Evolutionary conservation across 2,113 vertebrate species (phyloP).

Genomic region (Channa argus): DNA sequence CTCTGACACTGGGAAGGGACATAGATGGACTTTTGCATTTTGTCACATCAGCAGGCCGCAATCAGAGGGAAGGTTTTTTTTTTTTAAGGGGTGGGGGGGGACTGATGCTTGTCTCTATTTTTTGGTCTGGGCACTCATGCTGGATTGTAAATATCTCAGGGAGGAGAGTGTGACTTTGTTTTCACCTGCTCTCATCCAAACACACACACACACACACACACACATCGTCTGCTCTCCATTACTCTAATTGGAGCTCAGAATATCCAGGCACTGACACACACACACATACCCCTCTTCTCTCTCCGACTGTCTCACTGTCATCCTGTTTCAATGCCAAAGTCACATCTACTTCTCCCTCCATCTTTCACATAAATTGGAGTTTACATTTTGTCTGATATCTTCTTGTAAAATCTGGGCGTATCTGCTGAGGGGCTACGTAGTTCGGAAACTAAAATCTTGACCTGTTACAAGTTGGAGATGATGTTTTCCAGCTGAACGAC

Average conservation of each 20-base stretch:
- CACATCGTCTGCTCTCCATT: constrained; percentile 56
- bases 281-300: constrained; percentile 3
- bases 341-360: constrained; percentile 35
- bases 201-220: constrained; percentile 29
- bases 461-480: not conserved
- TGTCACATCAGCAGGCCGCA: constrained; percentile 64
- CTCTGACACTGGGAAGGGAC: constrained; percentile 65
- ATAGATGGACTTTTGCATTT: constrained; percentile 48
- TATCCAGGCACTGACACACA: constrained; percentile 45
- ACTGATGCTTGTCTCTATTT: constrained; percentile 8
- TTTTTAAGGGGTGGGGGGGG: not conserved
- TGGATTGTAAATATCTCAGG: constrained; percentile 75
- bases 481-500: too few species aligned
- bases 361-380: constrained; percentile 5
- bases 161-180: constrained; percentile 68
- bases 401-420: not conserved
- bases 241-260: constrained; percentile 69
- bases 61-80: constrained; percentile 34
- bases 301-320: constrained; percentile 36
- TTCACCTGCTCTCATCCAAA: constrained; percentile 59
- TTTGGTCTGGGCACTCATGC: constrained; percentile 44
- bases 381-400: not conserved
- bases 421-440: not conserved
- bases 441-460: not conserved
- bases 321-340: constrained; percentile 33